These are phyloP conservation scores for Cydia amplana DNA, from an alignment of 1,140 invertebrate genomes.

Conservation along the genomic window DNA sequence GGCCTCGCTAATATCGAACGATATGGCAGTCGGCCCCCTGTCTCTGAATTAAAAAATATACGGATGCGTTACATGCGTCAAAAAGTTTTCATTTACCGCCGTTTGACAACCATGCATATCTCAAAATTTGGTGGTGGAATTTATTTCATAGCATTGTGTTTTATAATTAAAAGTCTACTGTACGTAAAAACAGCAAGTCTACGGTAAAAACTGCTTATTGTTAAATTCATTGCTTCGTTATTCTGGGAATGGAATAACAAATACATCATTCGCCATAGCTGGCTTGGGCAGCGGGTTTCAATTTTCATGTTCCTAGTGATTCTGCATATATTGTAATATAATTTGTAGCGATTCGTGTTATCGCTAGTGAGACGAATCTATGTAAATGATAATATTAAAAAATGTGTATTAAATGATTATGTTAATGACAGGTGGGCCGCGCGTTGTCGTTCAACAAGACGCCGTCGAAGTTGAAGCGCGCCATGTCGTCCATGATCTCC, in stretches of 20 bases:
- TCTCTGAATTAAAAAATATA: too few species aligned
- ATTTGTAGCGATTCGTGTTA: background rate
- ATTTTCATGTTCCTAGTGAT: background rate
- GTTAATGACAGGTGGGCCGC: conserved; percentile 84
- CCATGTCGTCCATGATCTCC: conserved; percentile 95
- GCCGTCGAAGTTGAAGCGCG: conserved; percentile 94
- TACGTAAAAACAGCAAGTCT: too few species aligned
- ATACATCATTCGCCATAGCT: background rate
- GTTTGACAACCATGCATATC: too few species aligned
- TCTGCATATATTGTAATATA: background rate
- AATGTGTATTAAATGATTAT: background rate
- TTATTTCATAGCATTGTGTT: too few species aligned
- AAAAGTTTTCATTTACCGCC: too few species aligned
- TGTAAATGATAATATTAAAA: background rate
- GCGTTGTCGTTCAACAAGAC: conserved; percentile 97
- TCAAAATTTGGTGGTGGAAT: too few species aligned
- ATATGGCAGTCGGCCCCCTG: too few species aligned
- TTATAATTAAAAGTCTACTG: too few species aligned
- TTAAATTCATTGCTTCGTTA: too few species aligned
- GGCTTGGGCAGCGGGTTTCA: conserved; percentile 9
- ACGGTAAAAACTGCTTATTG: too few species aligned
- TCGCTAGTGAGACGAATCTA: background rate
- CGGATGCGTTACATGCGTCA: too few species aligned
- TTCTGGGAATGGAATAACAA: background rate
- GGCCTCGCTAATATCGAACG: too few species aligned